These are phyloP conservation scores for Limosa lapponica DNA, from an alignment of 2,797 vertebrate species.

Conservation along the genomic window DNA sequence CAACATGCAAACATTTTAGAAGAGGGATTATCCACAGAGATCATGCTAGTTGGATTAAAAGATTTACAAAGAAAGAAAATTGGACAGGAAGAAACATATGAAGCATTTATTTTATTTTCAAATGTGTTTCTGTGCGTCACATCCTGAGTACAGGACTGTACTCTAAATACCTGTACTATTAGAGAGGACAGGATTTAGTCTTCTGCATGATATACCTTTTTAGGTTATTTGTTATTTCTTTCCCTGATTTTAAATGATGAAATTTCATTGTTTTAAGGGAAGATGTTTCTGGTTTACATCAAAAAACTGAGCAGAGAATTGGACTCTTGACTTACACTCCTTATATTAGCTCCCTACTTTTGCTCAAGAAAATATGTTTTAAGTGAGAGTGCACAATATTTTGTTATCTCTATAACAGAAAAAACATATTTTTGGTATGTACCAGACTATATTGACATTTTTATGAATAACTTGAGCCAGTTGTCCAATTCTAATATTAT, in stretches of 20 bases:
- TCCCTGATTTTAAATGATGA: neutral
- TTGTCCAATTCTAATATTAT: neutral
- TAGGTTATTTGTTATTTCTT: fast-evolving
- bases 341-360: neutral
- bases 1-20: slow-evolving; percentile 3
- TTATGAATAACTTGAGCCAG: neutral
- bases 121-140: neutral
- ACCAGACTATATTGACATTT: neutral
- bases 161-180: neutral
- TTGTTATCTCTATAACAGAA: neutral
- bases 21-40: neutral
- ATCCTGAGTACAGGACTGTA: neutral
- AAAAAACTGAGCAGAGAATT: neutral
- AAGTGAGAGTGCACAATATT: neutral
- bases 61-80: neutral
- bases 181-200: neutral
- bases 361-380: neutral
- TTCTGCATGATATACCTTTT: neutral
- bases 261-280: neutral
- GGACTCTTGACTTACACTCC: neutral
- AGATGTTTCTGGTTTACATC: neutral
- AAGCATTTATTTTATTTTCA: neutral
- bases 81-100: neutral
- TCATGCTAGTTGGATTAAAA: neutral
- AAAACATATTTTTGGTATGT: neutral